Conservation (phyloP, 2,888 invertebrate species). For the Alsophila aescularia region DNA sequence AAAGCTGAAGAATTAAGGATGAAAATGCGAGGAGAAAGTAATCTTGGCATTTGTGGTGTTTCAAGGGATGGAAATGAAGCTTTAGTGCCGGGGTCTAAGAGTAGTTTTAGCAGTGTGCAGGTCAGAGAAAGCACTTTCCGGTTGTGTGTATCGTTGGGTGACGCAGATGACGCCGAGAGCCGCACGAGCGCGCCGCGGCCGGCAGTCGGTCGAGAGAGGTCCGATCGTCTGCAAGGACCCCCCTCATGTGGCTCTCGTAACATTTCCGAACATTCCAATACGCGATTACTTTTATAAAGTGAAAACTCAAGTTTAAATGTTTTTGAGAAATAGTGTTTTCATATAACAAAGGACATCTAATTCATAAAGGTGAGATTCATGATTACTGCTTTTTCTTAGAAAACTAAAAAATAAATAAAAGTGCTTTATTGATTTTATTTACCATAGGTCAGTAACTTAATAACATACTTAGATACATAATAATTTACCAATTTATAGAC, state of each 20-base stretch:
- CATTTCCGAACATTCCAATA: conserved; percentile 51
- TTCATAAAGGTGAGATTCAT: conserved; percentile 24
- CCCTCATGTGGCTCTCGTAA: conserved; percentile 42
- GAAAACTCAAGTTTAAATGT: conserved; percentile 37
- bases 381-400: neutral
- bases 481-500: no score
- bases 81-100: conserved; percentile 57
- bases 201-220: conserved; percentile 66
- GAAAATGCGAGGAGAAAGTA: conserved; percentile 47
- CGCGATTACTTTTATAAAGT: conserved; percentile 39
- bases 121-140: conserved; percentile 82
- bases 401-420: no score
- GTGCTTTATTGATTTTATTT: no score
- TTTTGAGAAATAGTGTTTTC: conserved; percentile 25
- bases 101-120: conserved; percentile 51
- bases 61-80: conserved; percentile 45
- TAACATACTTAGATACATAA: no score
- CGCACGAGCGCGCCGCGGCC: conserved; percentile 50
- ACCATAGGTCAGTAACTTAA: no score
- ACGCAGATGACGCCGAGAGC: conserved; percentile 72
- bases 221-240: conserved; percentile 63
- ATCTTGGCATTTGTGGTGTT: conserved; percentile 15
- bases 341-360: conserved; percentile 26
- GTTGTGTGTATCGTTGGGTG: conserved; percentile 71
- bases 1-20: conserved; percentile 49